These are phyloP conservation scores for Podocnemis expansa DNA, from an alignment of 2,113 vertebrate species.

Conservation along the genomic window DNA sequence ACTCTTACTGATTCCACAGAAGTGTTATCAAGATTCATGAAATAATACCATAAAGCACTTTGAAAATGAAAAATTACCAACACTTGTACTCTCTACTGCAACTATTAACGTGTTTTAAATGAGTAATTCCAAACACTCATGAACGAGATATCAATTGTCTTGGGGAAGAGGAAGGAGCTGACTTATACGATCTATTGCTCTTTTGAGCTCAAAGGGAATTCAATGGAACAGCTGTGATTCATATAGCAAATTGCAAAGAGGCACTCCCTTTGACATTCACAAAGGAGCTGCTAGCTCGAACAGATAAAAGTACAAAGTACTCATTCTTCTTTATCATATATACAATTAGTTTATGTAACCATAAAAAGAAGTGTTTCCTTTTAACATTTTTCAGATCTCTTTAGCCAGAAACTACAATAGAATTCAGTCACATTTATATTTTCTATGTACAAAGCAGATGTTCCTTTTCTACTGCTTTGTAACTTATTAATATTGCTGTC, in stretches of 20 bases:
- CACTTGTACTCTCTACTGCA: not conserved
- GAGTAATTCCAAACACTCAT: not conserved
- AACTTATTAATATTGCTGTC: not conserved
- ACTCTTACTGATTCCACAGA: not conserved
- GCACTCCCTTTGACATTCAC: not conserved
- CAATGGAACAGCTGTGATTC: not conserved
- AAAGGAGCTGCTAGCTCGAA: not conserved
- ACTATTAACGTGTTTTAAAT: not conserved
- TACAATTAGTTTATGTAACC: not conserved
- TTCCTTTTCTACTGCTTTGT: not conserved
- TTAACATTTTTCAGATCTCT: not conserved
- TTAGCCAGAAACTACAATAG: not conserved
- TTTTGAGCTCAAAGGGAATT: not conserved
- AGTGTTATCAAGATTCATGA: not conserved
- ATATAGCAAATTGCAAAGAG: not conserved
- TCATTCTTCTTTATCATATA: not conserved
- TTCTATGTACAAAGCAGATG: not conserved
- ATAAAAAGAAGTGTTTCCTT: not conserved
- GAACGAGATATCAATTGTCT: not conserved
- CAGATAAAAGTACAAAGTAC: not conserved
- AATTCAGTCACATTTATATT: not conserved
- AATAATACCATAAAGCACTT: not conserved
- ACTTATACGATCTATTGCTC: not conserved
- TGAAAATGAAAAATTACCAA: slow-evolving; percentile 4
- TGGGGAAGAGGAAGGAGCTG: not conserved